Percentiles rank a stretch among this genome's conserved stretches.
These are phyloP conservation scores for Riptortus pedestris DNA, from an alignment of 1,140 invertebrate genomes.

Conservation along the genomic window DNA sequence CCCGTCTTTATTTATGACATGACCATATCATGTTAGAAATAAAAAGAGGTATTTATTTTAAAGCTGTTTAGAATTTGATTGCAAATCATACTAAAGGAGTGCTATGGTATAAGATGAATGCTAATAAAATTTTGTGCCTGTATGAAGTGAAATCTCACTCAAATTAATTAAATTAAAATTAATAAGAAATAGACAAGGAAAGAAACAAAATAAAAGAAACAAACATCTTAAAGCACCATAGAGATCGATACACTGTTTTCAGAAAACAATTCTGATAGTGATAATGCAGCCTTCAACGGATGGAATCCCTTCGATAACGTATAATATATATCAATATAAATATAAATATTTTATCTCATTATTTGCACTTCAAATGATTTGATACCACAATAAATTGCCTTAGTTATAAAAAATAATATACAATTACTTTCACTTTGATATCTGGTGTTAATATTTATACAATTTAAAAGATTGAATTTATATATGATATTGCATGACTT, in stretches of 20 bases:
- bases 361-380: slow-evolving; percentile 5
- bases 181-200: not conserved
- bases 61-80: too few relatives aligned
- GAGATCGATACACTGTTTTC: not conserved
- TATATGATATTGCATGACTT: slow-evolving; percentile 2
- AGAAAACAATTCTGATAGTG: not conserved
- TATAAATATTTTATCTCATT: slow-evolving; percentile 6
- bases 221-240: not conserved
- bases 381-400: not conserved
- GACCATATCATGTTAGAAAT: too few relatives aligned
- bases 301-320: slow-evolving; percentile 7
- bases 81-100: too few relatives aligned
- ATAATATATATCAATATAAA: slow-evolving; percentile 6
- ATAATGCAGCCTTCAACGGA: slow-evolving; percentile 10
- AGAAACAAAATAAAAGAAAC: not conserved
- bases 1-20: too few relatives aligned
- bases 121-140: not conserved
- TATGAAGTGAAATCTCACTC: not conserved
- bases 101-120: too few relatives aligned
- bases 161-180: not conserved
- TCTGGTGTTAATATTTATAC: slow-evolving; percentile 2
- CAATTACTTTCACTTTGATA: not conserved
- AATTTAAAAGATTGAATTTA: slow-evolving; percentile 13
- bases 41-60: too few relatives aligned
- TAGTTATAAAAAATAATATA: slow-evolving; percentile 13